These are phyloP conservation scores for Hoplodrina blanda DNA, from an alignment of 2,888 invertebrate genomes.

Conservation along the genomic window DNA sequence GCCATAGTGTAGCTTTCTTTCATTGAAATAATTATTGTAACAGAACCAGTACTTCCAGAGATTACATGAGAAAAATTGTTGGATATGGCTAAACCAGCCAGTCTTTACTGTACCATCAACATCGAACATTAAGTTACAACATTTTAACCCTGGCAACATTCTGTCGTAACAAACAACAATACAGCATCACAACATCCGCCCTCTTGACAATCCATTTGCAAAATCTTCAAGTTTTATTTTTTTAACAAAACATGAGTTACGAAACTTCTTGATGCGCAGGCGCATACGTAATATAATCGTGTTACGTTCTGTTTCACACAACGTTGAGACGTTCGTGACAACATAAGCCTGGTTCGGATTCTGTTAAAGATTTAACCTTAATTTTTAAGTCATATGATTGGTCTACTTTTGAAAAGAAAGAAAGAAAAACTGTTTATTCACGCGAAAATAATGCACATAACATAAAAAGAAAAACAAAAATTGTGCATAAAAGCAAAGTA, in stretches of 20 bases:
- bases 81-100: too few relatives aligned
- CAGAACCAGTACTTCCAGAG: too few relatives aligned
- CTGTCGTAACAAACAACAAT: constrained; percentile 60
- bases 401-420: background rate
- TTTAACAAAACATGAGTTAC: constrained; percentile 62
- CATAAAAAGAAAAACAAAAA: too few relatives aligned
- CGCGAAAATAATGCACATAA: too few relatives aligned
- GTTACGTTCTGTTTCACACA: constrained; percentile 72
- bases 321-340: constrained; percentile 51
- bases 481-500: too few relatives aligned
- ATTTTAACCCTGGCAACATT: constrained; percentile 50
- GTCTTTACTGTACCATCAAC: too few relatives aligned
- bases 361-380: constrained; percentile 38
- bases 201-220: constrained; percentile 62
- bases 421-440: too few relatives aligned
- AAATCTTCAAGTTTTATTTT: constrained; percentile 58
- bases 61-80: too few relatives aligned
- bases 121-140: constrained; percentile 26
- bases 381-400: constrained; percentile 34
- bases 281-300: constrained; percentile 62
- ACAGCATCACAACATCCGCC: constrained; percentile 55
- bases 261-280: constrained; percentile 54
- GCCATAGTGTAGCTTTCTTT: too few relatives aligned
- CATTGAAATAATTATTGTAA: too few relatives aligned
- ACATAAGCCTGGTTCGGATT: constrained; percentile 31